Evolutionary conservation across 2,888 invertebrate genomes (phyloP).

Genomic region (Eupeodes luniger): DNA sequence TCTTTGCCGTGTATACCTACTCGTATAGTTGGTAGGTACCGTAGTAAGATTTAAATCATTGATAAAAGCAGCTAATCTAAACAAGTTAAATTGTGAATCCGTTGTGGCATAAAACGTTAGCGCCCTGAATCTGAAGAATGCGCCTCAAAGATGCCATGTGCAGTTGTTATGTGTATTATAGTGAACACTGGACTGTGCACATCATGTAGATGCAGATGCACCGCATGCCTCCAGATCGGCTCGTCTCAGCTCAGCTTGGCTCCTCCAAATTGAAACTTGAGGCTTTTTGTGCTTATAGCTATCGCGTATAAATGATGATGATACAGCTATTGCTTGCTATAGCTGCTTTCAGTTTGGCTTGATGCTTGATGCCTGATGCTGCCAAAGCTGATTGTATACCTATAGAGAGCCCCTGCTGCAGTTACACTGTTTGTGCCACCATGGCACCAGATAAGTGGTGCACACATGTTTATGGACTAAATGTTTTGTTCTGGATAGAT

Average conservation of each 20-base stretch:
- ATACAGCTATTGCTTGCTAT: conserved; percentile 66
- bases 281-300: conserved; percentile 61
- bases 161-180: conserved; percentile 38
- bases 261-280: conserved; percentile 74
- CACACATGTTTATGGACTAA: conserved; percentile 76
- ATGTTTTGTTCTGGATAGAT: conserved; percentile 76
- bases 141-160: conserved; percentile 65
- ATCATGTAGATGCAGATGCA: conserved; percentile 52
- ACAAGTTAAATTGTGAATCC: conserved; percentile 75
- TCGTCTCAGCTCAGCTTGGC: conserved; percentile 15
- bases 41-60: conserved; percentile 71
- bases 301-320: conserved; percentile 67
- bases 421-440: conserved; percentile 73
- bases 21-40: conserved; percentile 31
- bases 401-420: conserved; percentile 53
- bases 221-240: conserved; percentile 32
- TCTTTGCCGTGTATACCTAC: conserved; percentile 47
- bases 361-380: conserved; percentile 4
- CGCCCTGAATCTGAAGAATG: conserved; percentile 76
- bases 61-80: conserved; percentile 75
- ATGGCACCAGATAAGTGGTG: conserved; percentile 74
- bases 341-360: background rate
- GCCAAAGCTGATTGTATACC: no score
- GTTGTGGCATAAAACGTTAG: conserved; percentile 75
- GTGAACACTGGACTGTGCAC: background rate